These are phyloP conservation scores for Lagopus muta DNA, from an alignment of 2,113 vertebrate genomes.

Conservation along the genomic window DNA sequence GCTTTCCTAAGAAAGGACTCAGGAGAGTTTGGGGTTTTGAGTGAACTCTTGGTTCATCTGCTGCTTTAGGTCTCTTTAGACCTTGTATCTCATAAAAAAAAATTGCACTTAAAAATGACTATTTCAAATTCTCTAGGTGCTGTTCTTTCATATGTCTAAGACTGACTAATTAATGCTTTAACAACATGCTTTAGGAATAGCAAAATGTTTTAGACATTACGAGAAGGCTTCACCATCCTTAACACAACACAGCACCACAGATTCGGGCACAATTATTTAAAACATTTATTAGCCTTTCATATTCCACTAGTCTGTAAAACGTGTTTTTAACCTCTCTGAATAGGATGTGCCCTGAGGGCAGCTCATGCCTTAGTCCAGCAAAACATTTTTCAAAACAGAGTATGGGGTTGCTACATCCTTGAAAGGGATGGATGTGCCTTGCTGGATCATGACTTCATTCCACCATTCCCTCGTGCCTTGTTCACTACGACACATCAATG, in stretches of 20 bases:
- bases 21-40: not conserved
- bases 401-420: not conserved
- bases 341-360: not conserved
- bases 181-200: not conserved
- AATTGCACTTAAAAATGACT: not conserved
- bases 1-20: not conserved
- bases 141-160: not conserved
- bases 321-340: not conserved
- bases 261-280: not conserved
- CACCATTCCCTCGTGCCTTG: not conserved
- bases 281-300: slow-evolving; percentile 40
- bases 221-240: not conserved
- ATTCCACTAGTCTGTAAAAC: not conserved
- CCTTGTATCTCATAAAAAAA: not conserved
- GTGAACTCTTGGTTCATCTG: not conserved
- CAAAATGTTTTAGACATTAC: not conserved
- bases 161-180: not conserved
- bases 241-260: not conserved
- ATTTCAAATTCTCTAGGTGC: not conserved
- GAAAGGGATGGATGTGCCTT: not conserved
- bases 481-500: not conserved
- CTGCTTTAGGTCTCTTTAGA: not conserved
- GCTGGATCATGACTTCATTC: not conserved
- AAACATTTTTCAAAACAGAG: not conserved
- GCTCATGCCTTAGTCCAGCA: not conserved